Base-by-base conservation (phyloP, 2,797 vertebrate genomes). In the Sandelia bainsii region DNA sequence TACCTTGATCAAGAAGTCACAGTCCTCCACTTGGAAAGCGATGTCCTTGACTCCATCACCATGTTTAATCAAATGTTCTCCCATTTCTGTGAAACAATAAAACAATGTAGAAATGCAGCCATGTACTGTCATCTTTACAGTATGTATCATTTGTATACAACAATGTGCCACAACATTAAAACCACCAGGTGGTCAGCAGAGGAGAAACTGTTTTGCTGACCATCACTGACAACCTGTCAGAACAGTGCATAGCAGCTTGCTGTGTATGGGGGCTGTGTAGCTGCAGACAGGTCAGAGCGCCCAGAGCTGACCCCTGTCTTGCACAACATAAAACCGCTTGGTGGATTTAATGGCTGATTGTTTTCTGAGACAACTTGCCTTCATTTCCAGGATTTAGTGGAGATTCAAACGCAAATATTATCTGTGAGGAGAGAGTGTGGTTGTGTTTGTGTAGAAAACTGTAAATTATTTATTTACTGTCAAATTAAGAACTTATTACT, bases 1-100 rank as follows among this genome's bases (percentile, higher is more conserved):
- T 92, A 96, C 95, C 95, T 96, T 92, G 66, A 95, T 66, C 83
- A 96, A 75, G 83, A 91, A 95, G 60, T 95, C 94, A 82, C 94
- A 95, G 88, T 96, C 94, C 86, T 96, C 94, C 75, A 96, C 95
- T 65, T 94, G 94, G 83, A 96, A 96, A 11, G 94, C 91, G 0
- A 96, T 73, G 78, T 96, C 95, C 86, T 95, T 96, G 54, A 93
- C 95, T 25, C 87, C 92, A 12, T 96, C 95, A 32, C 95, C 95
- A 5, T 96, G 95, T 60, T 95, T 95, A 0, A 93, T 86, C 72
- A 95, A 39, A 81, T 95, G 92, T 7, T 89, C 66, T 5, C 94
- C 94, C 75, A 96, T 93, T 69, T 91, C 95, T 96, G 78, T 57
- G 68, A 45, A 56, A 75, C 49, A 34, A 84, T 1, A 32, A 25